Evolutionary conservation across 2,797 vertebrate genomes (phyloP).

Genomic region (Sparus aurata): DNA sequence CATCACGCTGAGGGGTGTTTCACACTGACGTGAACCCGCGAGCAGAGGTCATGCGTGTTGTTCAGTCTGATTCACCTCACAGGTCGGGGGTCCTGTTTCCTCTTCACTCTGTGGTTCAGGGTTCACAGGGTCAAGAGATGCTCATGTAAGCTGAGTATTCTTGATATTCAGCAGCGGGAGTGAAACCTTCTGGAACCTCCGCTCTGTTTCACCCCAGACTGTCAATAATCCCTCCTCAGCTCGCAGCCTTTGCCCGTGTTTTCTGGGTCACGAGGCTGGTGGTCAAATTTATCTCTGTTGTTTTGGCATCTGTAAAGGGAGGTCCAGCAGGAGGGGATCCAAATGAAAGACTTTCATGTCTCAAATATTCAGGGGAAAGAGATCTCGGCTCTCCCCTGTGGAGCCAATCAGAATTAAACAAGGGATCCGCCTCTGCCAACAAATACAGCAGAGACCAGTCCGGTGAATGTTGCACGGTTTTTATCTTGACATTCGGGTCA

Average conservation of each 20-base stretch:
- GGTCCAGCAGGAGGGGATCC: neutral
- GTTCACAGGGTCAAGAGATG: conserved; percentile 43
- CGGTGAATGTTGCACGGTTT: conserved; percentile 17
- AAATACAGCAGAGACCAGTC: neutral
- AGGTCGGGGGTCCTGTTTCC: conserved; percentile 19
- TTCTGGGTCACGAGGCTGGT: conserved; percentile 36
- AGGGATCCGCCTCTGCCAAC: conserved; percentile 16
- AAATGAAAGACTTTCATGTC: conserved; percentile 45
- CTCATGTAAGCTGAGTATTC: conserved; percentile 18
- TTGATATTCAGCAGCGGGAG: conserved; percentile 24
- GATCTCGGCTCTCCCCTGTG: conserved; percentile 9
- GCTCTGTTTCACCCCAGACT: conserved; percentile 9
- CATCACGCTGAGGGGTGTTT: conserved; percentile 1
- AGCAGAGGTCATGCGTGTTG: conserved; percentile 23
- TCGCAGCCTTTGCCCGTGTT: conserved; percentile 9
- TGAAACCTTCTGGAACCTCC: conserved; percentile 29
- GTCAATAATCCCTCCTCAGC: conserved; percentile 36
- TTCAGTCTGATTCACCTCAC: conserved; percentile 14
- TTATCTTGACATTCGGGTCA: conserved; percentile 41
- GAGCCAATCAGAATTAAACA: conserved; percentile 48
- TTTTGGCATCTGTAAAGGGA: conserved; percentile 32
- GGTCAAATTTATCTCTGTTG: conserved; percentile 19
- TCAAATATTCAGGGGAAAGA: conserved; percentile 50
- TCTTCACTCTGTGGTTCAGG: neutral
- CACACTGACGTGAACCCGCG: neutral